Evolutionary conservation across 1,140 invertebrate genomes (phyloP).

Genomic region (Drosophila paulistorum): DNA sequence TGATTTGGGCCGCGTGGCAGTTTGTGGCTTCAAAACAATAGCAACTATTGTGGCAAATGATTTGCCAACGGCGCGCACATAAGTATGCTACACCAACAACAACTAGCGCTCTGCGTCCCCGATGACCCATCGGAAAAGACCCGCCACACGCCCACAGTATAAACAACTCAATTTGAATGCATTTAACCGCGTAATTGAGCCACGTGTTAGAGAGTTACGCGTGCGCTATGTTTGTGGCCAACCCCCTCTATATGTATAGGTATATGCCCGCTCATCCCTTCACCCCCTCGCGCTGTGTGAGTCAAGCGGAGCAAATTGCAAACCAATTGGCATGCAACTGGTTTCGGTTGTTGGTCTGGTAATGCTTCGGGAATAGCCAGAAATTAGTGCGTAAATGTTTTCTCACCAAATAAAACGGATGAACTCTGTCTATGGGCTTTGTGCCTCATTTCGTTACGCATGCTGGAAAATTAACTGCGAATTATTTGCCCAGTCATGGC

Average conservation of each 20-base stretch:
- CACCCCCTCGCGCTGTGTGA: conserved; percentile 1
- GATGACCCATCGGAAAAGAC: conserved; percentile 35
- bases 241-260: conserved; percentile 22
- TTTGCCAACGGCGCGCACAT: conserved; percentile 57
- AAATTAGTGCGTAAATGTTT: conserved; percentile 83
- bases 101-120: conserved; percentile 1
- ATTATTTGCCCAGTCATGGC: conserved; percentile 66
- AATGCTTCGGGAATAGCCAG: conserved; percentile 45
- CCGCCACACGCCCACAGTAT: conserved; percentile 69
- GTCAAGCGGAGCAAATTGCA: conserved; percentile 75
- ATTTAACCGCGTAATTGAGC: conserved; percentile 82
- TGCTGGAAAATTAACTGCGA: conserved; percentile 79
- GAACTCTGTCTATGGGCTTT: conserved; percentile 36
- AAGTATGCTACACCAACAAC: conserved; percentile 41
- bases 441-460: conserved; percentile 76
- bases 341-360: conserved; percentile 47
- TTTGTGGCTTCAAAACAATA: conserved; percentile 53
- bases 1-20: conserved; percentile 58
- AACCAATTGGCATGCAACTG: conserved; percentile 82
- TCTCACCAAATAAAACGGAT: conserved; percentile 77
- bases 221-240: conserved; percentile 71
- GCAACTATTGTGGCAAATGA: conserved; percentile 60
- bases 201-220: conserved; percentile 72
- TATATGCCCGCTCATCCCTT: not conserved
- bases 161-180: conserved; percentile 83